Evolutionary conservation across 2,113 vertebrate genomes (phyloP).

Genomic region (Chloroceryle aenea): DNA sequence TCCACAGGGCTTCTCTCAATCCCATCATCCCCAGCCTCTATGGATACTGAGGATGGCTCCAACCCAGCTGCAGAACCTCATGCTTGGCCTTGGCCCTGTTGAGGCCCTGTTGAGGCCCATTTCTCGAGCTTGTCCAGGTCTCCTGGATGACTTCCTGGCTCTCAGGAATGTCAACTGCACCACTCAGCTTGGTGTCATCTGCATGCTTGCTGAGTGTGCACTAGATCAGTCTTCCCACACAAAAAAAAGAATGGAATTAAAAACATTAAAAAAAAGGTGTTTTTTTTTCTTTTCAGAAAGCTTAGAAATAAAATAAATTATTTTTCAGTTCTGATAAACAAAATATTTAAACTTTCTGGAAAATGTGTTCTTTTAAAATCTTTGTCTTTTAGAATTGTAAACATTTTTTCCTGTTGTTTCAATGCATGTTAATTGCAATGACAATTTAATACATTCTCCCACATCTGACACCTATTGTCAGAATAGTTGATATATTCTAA

Average conservation of each 20-base stretch:
- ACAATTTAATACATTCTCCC: background rate
- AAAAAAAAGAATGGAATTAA: background rate
- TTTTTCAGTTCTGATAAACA: background rate
- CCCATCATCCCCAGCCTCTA: too few relatives aligned
- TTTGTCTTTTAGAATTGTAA: background rate
- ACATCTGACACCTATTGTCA: background rate
- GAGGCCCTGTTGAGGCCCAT: too few relatives aligned
- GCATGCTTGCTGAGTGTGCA: too few relatives aligned
- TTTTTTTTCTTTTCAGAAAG: background rate
- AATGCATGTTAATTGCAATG: background rate
- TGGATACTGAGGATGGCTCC: too few relatives aligned
- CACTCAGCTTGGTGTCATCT: too few relatives aligned
- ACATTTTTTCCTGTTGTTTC: background rate
- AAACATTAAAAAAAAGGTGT: background rate
- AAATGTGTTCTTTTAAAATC: background rate
- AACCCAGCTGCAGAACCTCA: too few relatives aligned
- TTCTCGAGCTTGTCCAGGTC: too few relatives aligned
- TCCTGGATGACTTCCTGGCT: too few relatives aligned
- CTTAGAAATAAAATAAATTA: background rate
- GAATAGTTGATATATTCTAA: background rate
- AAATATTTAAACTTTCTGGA: background rate
- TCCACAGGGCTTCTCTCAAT: too few relatives aligned
- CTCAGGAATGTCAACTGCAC: too few relatives aligned
- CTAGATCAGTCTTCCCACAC: too few relatives aligned
- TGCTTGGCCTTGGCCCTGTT: too few relatives aligned